Base-by-base conservation (phyloP, 2,113 vertebrate genomes). In the Anas platyrhynchos region DNA sequence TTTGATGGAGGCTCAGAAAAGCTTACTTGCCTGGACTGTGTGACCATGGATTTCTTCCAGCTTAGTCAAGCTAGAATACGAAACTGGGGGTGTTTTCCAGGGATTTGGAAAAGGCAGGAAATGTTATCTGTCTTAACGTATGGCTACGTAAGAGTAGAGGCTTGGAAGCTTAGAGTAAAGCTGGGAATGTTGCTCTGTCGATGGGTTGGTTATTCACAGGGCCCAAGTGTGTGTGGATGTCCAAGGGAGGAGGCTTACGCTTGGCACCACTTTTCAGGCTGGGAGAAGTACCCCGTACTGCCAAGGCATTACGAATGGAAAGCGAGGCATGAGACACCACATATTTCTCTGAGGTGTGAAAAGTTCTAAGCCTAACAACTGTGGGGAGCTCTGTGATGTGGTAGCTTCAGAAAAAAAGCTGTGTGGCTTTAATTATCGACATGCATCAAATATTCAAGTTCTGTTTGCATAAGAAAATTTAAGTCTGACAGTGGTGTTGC, bases 251-350 rank as follows among this genome's bases (percentile, higher is more conserved):
- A 69, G 58, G 43, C 63, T 91, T 82, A 31, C 41, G 7, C n/a
- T 74, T 88, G 75, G 75, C 83, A 78, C 31, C 16, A 0, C 61
- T 68, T 21, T 91, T 75, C 56, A 79, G 62, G 2, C 59, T 54
- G 31, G 72, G n/a, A 92, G 68, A 90, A 86, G 25, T n/a, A 44
- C 43, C 50, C 25, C 46, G 90, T 88, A 44, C 34, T 91, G 88
- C 73, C 83, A 65, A 50, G 36, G 46, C 73, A 62, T 72, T 81
- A 23, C 8, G 65, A 83, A 16, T 26, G 79, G 82, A 79, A 62
- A 84, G 59, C 7, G 43, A 95, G 66, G 68, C 76, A 84, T 65
- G 66, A 94, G 89, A 79, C 62, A 72, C 91, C 69, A 82, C 54
- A 0, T 67, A 56, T 52, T 82, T 91, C 72, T 68, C 89, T 82